These are phyloP conservation scores for Cosmia pyralina DNA, from an alignment of 2,888 invertebrate species.

Conservation along the genomic window DNA sequence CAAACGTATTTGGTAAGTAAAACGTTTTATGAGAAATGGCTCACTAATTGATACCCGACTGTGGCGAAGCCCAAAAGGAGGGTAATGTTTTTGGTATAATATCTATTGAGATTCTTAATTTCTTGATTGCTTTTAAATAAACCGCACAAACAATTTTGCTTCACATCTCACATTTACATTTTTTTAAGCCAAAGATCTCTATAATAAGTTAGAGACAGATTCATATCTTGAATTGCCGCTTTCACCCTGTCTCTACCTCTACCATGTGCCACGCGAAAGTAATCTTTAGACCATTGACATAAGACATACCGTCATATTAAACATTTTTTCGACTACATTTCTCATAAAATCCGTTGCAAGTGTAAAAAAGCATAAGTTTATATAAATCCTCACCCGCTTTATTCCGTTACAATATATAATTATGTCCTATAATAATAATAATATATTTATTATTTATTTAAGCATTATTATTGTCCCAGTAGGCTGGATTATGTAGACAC, in stretches of 20 bases:
- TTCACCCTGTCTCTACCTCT: too few species aligned
- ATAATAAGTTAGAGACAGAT: background rate
- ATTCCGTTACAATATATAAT: constrained; percentile 60
- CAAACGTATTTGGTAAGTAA: constrained; percentile 28
- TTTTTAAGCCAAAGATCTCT: background rate
- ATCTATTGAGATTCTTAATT: constrained; percentile 37
- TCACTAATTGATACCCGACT: background rate
- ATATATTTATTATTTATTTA: constrained; percentile 38
- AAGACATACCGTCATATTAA: background rate
- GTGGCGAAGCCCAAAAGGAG: background rate
- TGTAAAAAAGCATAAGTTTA: constrained; percentile 44
- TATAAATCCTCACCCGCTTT: constrained; percentile 70
- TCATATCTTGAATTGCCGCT: background rate
- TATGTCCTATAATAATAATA: constrained; percentile 45
- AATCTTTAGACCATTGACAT: background rate
- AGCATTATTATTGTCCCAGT: constrained; percentile 61
- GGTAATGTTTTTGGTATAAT: background rate
- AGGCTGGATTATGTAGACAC: constrained; percentile 60
- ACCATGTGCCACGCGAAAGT: constrained; percentile 1
- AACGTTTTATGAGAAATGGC: constrained; percentile 12
- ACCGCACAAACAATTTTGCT: background rate
- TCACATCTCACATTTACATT: background rate
- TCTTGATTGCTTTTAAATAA: background rate
- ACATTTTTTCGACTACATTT: background rate
- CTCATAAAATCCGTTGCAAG: constrained; percentile 45